Conservation (phyloP, 2,113 vertebrate species). For the Pogona vitticeps region DNA sequence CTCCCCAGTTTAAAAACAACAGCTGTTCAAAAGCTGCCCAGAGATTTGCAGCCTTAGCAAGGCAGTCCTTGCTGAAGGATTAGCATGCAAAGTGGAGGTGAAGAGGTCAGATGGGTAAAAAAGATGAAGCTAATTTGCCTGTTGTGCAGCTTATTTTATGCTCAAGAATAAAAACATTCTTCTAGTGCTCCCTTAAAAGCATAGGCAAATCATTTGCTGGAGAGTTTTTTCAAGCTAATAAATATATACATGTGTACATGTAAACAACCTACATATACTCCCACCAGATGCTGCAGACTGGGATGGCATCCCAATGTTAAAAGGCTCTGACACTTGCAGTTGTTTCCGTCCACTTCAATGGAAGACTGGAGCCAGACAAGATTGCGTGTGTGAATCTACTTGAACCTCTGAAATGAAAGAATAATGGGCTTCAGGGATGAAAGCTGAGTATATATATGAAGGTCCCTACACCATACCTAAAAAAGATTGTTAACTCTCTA, state of each 20-base stretch:
- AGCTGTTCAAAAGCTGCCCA: slow-evolving; percentile 16
- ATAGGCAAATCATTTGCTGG: neutral
- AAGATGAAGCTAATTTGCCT: neutral
- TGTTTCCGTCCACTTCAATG: neutral
- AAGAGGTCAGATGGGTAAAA: slow-evolving; percentile 10
- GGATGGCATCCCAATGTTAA: neutral
- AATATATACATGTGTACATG: rapidly evolving
- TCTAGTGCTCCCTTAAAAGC: neutral
- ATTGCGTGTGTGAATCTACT: neutral
- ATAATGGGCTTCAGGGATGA: neutral
- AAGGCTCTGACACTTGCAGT: neutral
- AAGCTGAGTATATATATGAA: neutral
- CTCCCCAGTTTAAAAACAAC: neutral
- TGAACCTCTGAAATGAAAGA: no score
- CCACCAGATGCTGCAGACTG: neutral
- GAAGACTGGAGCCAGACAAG: neutral
- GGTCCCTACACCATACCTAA: neutral
- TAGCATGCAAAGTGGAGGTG: slow-evolving; percentile 20
- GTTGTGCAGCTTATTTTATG: slow-evolving; percentile 2
- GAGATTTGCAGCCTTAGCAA: neutral
- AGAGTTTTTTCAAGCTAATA: neutral
- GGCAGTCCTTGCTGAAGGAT: rapidly evolving
- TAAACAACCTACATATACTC: neutral
- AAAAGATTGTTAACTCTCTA: neutral
- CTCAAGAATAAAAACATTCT: neutral